phyloP scores from a whole-genome alignment of 2,888 invertebrate genomes.

The Muschampia plurimacula region DNA sequence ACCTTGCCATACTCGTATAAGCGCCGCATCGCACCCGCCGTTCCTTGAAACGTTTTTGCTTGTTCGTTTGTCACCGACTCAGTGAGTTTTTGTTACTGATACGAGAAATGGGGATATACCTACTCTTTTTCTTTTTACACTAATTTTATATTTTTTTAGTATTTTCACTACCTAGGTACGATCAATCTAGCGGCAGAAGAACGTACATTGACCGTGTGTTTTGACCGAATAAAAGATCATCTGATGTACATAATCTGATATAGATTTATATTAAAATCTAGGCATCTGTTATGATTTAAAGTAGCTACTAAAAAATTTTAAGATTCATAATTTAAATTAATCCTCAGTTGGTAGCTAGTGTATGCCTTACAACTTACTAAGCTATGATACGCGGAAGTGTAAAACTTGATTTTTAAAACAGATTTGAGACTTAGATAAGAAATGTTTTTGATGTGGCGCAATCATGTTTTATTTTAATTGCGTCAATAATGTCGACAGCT shows the following conservation, averaged over 20 bases:
- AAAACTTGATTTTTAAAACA: neutral
- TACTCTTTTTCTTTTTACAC: too few relatives aligned
- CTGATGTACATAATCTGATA: too few relatives aligned
- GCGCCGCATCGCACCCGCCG: conserved; percentile 48
- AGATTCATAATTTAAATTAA: neutral
- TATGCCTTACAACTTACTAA: neutral
- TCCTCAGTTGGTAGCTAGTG: neutral
- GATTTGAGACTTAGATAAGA: conserved; percentile 6
- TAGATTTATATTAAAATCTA: too few relatives aligned
- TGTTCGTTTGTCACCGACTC: conserved; percentile 26
- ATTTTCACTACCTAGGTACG: too few relatives aligned
- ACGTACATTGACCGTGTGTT: too few relatives aligned
- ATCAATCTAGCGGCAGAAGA: too few relatives aligned
- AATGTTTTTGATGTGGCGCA: neutral
- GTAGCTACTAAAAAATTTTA: too few relatives aligned
- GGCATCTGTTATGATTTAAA: too few relatives aligned
- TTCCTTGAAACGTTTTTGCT: conserved; percentile 55
- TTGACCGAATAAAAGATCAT: too few relatives aligned
- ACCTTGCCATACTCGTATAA: conserved; percentile 76
- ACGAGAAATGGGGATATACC: neutral
- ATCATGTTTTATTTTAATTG: neutral
- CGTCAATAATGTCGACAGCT: neutral
- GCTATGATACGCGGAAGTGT: neutral
- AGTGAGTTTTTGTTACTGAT: neutral
- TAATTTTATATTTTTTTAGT: too few relatives aligned